phyloP scores from a whole-genome alignment of 2,113 vertebrate species.

The Patagioenas fasciata region DNA sequence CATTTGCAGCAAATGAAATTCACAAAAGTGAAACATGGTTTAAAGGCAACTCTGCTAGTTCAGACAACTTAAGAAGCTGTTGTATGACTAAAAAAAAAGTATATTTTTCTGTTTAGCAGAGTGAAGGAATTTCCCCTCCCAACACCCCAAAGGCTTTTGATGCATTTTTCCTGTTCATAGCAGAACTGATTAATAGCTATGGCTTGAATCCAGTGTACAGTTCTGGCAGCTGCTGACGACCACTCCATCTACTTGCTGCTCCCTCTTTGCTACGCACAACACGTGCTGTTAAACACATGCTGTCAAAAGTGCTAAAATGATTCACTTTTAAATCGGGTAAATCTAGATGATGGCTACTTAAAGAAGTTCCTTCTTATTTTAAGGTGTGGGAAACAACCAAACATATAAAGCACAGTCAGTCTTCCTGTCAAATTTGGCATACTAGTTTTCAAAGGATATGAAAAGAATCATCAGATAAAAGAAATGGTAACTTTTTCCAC shows the following conservation, averaged over 20 bases:
- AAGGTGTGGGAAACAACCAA: background rate
- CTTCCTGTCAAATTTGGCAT: background rate
- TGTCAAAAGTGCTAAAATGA: background rate
- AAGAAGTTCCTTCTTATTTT: background rate
- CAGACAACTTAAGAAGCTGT: background rate
- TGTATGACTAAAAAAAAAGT: constrained; percentile 29
- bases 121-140: constrained; percentile 32
- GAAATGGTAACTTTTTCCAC: background rate
- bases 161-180: constrained; percentile 1
- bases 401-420: background rate
- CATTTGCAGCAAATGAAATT: background rate
- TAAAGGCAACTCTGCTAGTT: background rate
- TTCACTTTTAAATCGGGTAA: constrained; percentile 4
- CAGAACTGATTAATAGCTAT: constrained; percentile 45
- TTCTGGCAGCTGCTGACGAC: constrained; percentile 37
- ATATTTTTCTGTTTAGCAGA: background rate
- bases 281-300: background rate
- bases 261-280: background rate
- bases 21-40: background rate
- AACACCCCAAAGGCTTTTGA: background rate
- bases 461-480: background rate
- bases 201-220: constrained; percentile 22
- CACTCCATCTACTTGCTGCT: constrained; percentile 16
- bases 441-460: background rate
- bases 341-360: background rate